Evolutionary conservation across 2,888 invertebrate species (phyloP).

Genomic region (Trachelus iudaicus): DNA sequence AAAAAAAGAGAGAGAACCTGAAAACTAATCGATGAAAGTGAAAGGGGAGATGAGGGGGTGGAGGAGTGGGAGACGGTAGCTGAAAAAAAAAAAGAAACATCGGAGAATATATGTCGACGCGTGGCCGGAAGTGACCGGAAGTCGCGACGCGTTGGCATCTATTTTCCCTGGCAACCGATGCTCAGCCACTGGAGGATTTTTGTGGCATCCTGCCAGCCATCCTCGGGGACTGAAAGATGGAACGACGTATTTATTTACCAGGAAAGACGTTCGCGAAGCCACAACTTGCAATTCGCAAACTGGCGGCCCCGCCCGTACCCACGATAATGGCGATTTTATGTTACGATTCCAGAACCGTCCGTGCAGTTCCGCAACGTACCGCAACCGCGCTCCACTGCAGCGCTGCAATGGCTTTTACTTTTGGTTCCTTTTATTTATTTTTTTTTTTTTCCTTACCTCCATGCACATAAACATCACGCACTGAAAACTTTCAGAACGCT

Average conservation of each 20-base stretch:
- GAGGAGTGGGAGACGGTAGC: neutral
- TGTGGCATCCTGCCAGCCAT: constrained; percentile 9
- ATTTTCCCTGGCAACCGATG: neutral
- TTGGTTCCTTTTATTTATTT: constrained; percentile 12
- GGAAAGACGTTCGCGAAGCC: constrained; percentile 15
- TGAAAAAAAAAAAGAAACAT: neutral
- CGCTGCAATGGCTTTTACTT: constrained; percentile 20
- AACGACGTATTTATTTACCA: constrained; percentile 51
- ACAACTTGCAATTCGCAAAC: neutral
- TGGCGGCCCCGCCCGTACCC: neutral
- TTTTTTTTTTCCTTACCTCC: constrained; percentile 15
- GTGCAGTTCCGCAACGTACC: constrained; percentile 5
- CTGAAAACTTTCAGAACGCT: constrained; percentile 36
- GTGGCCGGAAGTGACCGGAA: neutral
- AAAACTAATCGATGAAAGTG: neutral
- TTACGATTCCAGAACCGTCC: constrained; percentile 34
- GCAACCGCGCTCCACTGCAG: constrained; percentile 14
- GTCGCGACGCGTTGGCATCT: neutral
- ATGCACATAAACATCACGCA: constrained; percentile 26
- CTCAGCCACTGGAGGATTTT: constrained; percentile 6
- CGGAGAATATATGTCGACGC: neutral
- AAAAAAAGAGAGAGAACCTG: neutral
- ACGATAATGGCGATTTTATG: constrained; percentile 55
- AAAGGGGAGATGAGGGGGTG: neutral
- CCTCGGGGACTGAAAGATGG: constrained; percentile 32